Conservation (phyloP, 2,797 vertebrate genomes). For the Microchirus variegatus region DNA sequence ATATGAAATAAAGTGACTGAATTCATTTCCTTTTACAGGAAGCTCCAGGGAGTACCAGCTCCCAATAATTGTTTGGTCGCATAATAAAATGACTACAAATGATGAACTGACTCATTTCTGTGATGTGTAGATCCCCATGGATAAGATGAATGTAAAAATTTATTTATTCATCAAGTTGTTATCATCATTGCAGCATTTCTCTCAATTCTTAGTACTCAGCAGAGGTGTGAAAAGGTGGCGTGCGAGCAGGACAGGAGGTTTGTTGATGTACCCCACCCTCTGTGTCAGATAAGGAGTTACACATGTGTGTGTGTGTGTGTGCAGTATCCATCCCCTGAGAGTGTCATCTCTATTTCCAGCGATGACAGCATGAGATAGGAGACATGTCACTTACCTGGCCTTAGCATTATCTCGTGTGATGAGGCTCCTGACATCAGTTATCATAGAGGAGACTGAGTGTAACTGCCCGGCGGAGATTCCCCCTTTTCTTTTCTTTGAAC, state of each 20-base stretch:
- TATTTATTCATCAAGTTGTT: too few relatives aligned
- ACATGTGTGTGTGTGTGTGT: constrained; percentile 2
- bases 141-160: too few relatives aligned
- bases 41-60: too few relatives aligned
- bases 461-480: constrained; percentile 25
- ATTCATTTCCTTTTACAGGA: too few relatives aligned
- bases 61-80: too few relatives aligned
- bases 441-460: constrained; percentile 5
- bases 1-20: too few relatives aligned
- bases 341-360: constrained; percentile 54
- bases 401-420: constrained; percentile 24
- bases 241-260: background rate
- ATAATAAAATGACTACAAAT: too few relatives aligned
- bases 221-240: constrained; percentile 12
- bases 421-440: constrained; percentile 1
- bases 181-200: too few relatives aligned
- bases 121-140: too few relatives aligned
- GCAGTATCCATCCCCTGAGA: constrained; percentile 35
- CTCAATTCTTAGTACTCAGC: too few relatives aligned
- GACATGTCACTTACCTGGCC: constrained; percentile 28
- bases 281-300: constrained; percentile 51
- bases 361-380: constrained; percentile 62
- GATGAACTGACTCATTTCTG: too few relatives aligned
- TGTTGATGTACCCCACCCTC: constrained; percentile 49
- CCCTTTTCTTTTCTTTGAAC: constrained; percentile 20